Evolutionary conservation across 2,888 invertebrate genomes (phyloP).

Genomic region (Ormyrus nitidulus): DNA sequence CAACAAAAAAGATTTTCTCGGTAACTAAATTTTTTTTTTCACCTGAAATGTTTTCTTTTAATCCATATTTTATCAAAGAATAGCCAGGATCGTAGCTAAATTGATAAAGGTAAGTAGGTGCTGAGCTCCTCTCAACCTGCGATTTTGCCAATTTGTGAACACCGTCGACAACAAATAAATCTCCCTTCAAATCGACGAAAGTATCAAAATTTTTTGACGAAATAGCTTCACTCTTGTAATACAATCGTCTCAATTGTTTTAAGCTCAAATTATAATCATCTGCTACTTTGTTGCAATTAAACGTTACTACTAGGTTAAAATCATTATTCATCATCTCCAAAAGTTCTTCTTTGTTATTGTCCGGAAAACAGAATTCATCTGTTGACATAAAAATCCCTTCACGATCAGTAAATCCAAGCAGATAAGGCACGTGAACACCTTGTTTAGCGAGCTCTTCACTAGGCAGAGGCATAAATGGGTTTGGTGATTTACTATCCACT

Average conservation of each 20-base stretch:
- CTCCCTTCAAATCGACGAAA: constrained; percentile 77
- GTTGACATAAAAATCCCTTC: constrained; percentile 5
- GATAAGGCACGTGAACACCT: constrained; percentile 22
- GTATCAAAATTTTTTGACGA: constrained; percentile 69
- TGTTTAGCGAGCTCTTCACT: neutral
- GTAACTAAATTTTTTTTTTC: constrained; percentile 59
- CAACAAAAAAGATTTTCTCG: constrained; percentile 56
- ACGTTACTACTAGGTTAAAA: constrained; percentile 15
- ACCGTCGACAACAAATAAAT: constrained; percentile 77
- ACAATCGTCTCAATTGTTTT: constrained; percentile 60
- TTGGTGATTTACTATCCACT: constrained; percentile 24
- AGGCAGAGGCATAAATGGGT: constrained; percentile 28
- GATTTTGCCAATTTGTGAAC: constrained; percentile 73
- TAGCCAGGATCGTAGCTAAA: constrained; percentile 76
- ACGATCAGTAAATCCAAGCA: constrained; percentile 15
- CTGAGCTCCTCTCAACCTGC: constrained; percentile 73
- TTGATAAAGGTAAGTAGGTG: constrained; percentile 78
- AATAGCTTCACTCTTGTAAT: constrained; percentile 60
- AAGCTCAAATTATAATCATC: constrained; percentile 55
- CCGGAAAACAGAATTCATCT: constrained; percentile 17
- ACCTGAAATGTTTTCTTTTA: constrained; percentile 58
- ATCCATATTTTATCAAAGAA: neutral
- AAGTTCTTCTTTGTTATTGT: neutral
- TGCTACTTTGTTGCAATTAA: constrained; percentile 8
- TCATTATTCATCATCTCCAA: neutral